phyloP scores from a whole-genome alignment of 2,797 vertebrate species.

The Cuniculus paca region DNA sequence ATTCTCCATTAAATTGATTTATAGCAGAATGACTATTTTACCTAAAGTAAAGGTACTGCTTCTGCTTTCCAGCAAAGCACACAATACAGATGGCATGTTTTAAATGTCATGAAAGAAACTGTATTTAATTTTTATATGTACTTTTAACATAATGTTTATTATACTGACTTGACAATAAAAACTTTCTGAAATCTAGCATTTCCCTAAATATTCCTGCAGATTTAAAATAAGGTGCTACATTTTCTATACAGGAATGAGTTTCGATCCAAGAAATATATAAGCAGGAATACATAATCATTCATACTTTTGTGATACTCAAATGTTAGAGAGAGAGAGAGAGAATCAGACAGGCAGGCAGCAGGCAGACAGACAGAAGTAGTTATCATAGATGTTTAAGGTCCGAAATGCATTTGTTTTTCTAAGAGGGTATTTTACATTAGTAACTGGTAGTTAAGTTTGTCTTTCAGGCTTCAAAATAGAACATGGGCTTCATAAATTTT shows the following conservation, averaged over 20 bases:
- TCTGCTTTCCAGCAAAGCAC: not conserved
- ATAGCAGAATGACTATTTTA: not conserved
- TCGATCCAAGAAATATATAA: not conserved
- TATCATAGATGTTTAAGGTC: not conserved
- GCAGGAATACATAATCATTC: not conserved
- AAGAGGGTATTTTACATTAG: not conserved
- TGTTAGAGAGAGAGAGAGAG: not conserved
- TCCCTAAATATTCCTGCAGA: constrained; percentile 5
- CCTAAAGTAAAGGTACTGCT: not conserved
- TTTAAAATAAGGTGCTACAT: not conserved
- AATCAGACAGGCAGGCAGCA: not conserved
- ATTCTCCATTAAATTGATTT: not conserved
- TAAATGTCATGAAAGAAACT: constrained; percentile 46
- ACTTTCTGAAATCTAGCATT: constrained; percentile 15
- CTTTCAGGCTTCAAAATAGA: not conserved
- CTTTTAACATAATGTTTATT: constrained; percentile 54
- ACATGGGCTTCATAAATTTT: not conserved
- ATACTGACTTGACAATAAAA: constrained; percentile 61
- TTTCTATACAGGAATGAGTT: not conserved
- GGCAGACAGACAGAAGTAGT: not conserved
- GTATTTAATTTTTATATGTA: constrained; percentile 45
- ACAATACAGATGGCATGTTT: constrained; percentile 4
- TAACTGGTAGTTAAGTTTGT: not conserved
- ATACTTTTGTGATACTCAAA: not conserved
- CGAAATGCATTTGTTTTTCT: not conserved